phyloP scores from a whole-genome alignment of 1,140 invertebrate species.

The Drosophila sturtevanti region DNA sequence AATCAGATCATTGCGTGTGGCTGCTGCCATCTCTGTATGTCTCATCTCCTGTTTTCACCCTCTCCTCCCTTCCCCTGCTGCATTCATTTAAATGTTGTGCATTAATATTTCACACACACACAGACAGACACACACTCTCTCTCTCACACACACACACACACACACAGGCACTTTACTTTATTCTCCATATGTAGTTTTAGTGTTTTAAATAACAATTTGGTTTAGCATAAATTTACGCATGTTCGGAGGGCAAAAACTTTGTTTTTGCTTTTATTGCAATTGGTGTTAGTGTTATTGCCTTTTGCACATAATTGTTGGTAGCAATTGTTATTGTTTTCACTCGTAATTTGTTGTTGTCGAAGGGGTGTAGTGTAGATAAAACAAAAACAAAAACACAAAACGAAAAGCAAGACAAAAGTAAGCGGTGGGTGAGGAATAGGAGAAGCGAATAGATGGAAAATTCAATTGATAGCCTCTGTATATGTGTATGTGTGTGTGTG shows the following conservation, averaged over 20 bases:
- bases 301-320: slow-evolving; percentile 41
- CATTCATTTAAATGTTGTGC: slow-evolving; percentile 79
- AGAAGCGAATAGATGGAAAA: not conserved
- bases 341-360: slow-evolving; percentile 25
- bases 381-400: not conserved
- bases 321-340: slow-evolving; percentile 63
- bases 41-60: slow-evolving; percentile 14
- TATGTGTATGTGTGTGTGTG: no score
- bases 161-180: slow-evolving; percentile 29
- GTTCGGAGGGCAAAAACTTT: slow-evolving; percentile 36
- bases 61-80: slow-evolving; percentile 27
- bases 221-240: slow-evolving; percentile 77
- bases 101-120: slow-evolving; percentile 71
- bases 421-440: no score
- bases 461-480: not conserved
- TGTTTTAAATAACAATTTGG: slow-evolving; percentile 78
- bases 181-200: slow-evolving; percentile 54
- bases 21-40: slow-evolving; percentile 30
- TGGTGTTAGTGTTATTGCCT: slow-evolving; percentile 48
- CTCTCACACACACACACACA: slow-evolving; percentile 25
- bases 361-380: not conserved
- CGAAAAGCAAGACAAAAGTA: no score
- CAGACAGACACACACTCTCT: slow-evolving; percentile 21
- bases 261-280: slow-evolving; percentile 14
- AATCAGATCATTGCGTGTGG: slow-evolving; percentile 79